Percentiles rank a stretch among this genome's conserved stretches.
Evolutionary conservation across 2,888 invertebrate genomes (phyloP).

Genomic region (Sicus ferrugineus): DNA sequence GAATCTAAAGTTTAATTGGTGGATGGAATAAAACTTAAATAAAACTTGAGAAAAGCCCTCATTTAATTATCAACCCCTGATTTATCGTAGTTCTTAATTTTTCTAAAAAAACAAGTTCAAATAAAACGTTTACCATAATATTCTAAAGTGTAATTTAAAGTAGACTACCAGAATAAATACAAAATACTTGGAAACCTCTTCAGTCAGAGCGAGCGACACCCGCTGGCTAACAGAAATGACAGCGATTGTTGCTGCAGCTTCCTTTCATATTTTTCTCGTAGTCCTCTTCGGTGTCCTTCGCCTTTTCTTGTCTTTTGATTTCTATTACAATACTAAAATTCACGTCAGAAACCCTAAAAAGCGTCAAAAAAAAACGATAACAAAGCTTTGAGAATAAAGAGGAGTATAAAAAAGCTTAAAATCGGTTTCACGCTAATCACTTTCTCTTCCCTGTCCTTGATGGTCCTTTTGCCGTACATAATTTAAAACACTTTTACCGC

Average conservation of each 20-base stretch:
- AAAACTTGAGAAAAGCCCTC: too few species aligned
- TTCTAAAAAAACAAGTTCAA: too few species aligned
- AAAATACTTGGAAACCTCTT: too few species aligned
- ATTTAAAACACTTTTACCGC: constrained; percentile 45
- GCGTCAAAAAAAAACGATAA: neutral
- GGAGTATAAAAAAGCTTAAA: too few species aligned
- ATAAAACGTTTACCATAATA: too few species aligned
- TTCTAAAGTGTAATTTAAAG: too few species aligned
- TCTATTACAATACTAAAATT: constrained; percentile 4
- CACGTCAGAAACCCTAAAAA: neutral
- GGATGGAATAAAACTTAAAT: too few species aligned
- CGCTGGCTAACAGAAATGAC: constrained; percentile 37
- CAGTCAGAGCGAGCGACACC: constrained; percentile 31
- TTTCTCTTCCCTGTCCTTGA: neutral
- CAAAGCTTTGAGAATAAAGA: too few species aligned
- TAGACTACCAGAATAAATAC: too few species aligned
- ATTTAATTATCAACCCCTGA: too few species aligned
- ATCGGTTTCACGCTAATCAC: constrained; percentile 24
- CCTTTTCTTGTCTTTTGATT: neutral
- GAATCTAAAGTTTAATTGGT: too few species aligned
- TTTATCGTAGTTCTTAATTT: too few species aligned
- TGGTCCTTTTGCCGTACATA: constrained; percentile 36
- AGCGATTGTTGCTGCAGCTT: constrained; percentile 32
- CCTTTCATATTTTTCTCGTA: constrained; percentile 7
- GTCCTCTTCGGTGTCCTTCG: constrained; percentile 28